These are phyloP conservation scores for Salvelinus namaycush DNA, from an alignment of 2,113 vertebrate genomes.

Conservation along the genomic window DNA sequence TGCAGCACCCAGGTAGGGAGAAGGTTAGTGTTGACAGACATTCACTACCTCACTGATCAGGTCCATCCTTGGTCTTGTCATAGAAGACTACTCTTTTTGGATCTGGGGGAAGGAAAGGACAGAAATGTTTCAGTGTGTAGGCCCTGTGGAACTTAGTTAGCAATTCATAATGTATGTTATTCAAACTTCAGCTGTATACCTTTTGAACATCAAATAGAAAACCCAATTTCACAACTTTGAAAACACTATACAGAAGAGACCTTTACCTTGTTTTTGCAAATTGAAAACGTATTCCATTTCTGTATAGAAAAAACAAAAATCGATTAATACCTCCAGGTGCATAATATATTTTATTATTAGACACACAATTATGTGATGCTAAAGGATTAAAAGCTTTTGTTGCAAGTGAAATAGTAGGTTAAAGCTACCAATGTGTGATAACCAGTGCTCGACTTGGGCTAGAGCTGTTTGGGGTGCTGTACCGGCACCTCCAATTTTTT, in stretches of 20 bases:
- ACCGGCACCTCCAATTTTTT: no score
- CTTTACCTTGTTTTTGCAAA: conserved; percentile 94
- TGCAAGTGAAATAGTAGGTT: no score
- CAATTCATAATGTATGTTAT: no score
- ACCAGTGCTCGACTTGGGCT: no score
- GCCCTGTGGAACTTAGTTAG: no score
- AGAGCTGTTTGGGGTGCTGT: no score
- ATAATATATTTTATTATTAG: no score
- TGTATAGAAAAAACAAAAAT: conserved; percentile 59
- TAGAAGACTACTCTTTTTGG: conserved; percentile 95
- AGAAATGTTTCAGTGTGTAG: background rate
- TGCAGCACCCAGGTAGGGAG: conserved; percentile 80
- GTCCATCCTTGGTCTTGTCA: conserved; percentile 88
- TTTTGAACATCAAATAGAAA: background rate
- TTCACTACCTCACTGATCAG: conserved; percentile 87
- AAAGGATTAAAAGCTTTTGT: no score
- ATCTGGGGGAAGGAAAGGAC: conserved; percentile 74
- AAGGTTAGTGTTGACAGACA: conserved; percentile 68
- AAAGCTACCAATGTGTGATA: no score
- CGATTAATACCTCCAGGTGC: no score
- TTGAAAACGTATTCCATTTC: conserved; percentile 96
- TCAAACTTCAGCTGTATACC: no score
- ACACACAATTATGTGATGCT: no score
- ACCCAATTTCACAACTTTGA: background rate
- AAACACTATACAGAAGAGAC: conserved; percentile 1